A percentile compares a stretch with the other conserved stretches of the same genome.
These are phyloP conservation scores for Melanogrammus aeglefinus DNA, from an alignment of 2,797 vertebrate species.

Conservation along the genomic window DNA sequence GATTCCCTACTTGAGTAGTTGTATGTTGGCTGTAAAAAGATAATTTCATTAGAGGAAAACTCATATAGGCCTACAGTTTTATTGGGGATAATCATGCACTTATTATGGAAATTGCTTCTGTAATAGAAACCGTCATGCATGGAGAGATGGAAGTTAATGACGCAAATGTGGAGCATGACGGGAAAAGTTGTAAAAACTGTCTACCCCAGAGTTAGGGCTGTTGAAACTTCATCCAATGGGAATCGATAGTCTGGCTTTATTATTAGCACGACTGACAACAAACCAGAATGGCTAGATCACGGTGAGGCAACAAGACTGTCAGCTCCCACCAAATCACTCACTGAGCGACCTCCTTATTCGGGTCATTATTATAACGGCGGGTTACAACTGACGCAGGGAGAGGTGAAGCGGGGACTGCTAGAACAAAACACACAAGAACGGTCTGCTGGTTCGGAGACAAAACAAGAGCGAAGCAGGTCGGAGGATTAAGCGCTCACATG, in stretches of 20 bases:
- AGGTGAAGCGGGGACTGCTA: slow-evolving; percentile 21
- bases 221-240: slow-evolving; percentile 12
- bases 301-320: neutral
- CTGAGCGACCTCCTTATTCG: slow-evolving; percentile 21
- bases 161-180: neutral
- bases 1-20: neutral
- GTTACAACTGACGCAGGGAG: neutral
- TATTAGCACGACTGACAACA: slow-evolving; percentile 27
- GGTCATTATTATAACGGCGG: no score
- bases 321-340: slow-evolving; percentile 11
- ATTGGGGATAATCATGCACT: neutral
- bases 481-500: slow-evolving; percentile 2
- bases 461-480: slow-evolving; percentile 15
- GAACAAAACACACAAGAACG: slow-evolving; percentile 16
- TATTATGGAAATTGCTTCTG: neutral
- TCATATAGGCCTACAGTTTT: neutral
- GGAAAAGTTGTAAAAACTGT: neutral
- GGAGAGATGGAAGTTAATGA: neutral
- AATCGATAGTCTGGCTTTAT: slow-evolving; percentile 34
- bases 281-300: slow-evolving; percentile 16
- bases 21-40: neutral
- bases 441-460: slow-evolving; percentile 19
- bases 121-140: neutral
- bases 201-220: neutral
- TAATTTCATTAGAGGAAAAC: neutral